Evolutionary conservation across 2,113 vertebrate species (phyloP), one percentile per base, ranked within the genome.

Genomic region (Muntiacus reevesi): DNA sequence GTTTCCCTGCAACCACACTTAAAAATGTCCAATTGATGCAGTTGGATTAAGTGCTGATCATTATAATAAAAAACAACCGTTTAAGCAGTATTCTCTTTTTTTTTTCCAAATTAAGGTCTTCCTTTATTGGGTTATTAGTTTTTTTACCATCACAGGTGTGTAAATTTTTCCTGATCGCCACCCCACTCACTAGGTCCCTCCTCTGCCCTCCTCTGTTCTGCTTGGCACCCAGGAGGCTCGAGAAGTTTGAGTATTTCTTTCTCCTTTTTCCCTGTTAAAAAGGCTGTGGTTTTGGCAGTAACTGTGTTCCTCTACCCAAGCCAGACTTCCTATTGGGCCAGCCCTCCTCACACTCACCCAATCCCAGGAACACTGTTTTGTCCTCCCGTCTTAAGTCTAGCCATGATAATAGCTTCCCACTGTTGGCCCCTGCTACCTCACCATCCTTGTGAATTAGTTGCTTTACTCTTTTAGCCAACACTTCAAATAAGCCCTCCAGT

Each of bases 91-190:
- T 6, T 59, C 3, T 94, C 14, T 50, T 67, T 95, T 92, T 67
- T 95, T 92, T 91, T 64, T 30, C 36, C 43, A 79, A 55, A 67
- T 43, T n/a, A 94, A 88, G 19, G 28, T 12, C 40, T 89, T 62
- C 89, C 50, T 87, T 95, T 71, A 30, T 30, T 50, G 27, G 23
- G 17, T 40, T 54, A 2, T 40, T 43, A 25, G 19, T 82, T 15
- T 67, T 60, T 15, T 54, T 43, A 43, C 10, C 10, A 19, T 74
- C 1, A 6, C 5, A 55, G 17, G 23, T 43, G n/a, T 67, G 13
- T 25, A 19, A 47, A 5, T 45, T 91, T 93, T 79, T 45, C 33
- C 79, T 15, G 25, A 43, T 62, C n/a, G 33, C 45, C 10, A 23
- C 27, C 11, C 47, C 5, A 36, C 8, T 45, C 67, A 6, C 5